Conservation (phyloP, 2,888 invertebrate genomes). For the Schizotus pectinicornis region DNA sequence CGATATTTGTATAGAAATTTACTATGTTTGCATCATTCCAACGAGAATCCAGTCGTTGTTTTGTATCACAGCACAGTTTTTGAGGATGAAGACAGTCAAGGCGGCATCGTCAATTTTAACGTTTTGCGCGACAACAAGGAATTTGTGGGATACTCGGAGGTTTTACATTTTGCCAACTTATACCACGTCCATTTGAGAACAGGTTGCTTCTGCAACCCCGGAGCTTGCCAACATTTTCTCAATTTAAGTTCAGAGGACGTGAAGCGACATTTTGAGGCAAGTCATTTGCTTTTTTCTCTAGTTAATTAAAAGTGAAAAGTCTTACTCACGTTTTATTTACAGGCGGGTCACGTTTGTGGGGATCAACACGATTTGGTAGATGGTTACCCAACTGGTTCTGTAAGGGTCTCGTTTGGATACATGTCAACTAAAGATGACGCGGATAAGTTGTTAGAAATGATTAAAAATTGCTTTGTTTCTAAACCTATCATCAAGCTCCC, state of each 20-base stretch:
- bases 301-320: conserved; percentile 8
- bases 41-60: conserved; percentile 71
- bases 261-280: conserved; percentile 75
- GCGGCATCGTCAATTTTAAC: conserved; percentile 90
- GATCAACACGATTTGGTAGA: conserved; percentile 85
- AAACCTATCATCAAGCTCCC: conserved; percentile 56
- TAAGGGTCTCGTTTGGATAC: conserved; percentile 92
- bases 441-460: conserved; percentile 73
- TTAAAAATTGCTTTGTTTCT: conserved; percentile 75
- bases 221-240: conserved; percentile 87
- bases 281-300: conserved; percentile 15
- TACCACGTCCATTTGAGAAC: conserved; percentile 87
- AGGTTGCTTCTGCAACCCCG: conserved; percentile 97
- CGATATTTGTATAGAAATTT: conserved; percentile 74
- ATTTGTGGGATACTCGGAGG: conserved; percentile 89
- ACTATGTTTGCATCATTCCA: conserved; percentile 69
- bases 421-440: conserved; percentile 80
- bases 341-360: conserved; percentile 90
- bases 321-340: conserved; percentile 34
- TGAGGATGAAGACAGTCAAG: conserved; percentile 70
- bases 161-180: conserved; percentile 86
- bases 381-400: conserved; percentile 89
- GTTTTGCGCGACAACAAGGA: conserved; percentile 76
- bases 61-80: conserved; percentile 79
- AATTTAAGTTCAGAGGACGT: conserved; percentile 72